Base-by-base conservation (phyloP, 2,113 vertebrate genomes). In the Jaculus jaculus region DNA sequence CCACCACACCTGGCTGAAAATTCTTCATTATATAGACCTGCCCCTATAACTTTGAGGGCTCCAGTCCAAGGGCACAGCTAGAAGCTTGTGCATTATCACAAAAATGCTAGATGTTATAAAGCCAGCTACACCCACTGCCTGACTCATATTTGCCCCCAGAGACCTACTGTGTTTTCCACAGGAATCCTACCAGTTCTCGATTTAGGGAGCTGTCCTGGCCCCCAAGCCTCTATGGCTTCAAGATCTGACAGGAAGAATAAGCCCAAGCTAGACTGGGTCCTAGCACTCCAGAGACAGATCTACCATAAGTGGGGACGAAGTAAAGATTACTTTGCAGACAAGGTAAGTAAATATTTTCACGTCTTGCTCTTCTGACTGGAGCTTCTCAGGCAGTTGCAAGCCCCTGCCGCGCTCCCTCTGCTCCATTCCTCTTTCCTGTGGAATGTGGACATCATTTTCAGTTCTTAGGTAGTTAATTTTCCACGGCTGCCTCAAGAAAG, bases 151-250 rank as follows among this genome's bases (percentile, higher is more conserved):
- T 28, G 42, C 26, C n/a, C 0, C 3, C 4, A 9, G 5, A 34
- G 17, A 71, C 21, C 16, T 20, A 3, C 0, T 37, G 2, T 4
- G 15, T 34, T 4, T 58, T 23, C 60, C 51, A 42, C 15, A 47
- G 10, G 1, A 94, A 37, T 42, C 8, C 42, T 47, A 47, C 42
- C 42, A 47, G 42, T 47, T 47, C 42, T n/a, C n/a, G n/a, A n/a
- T n/a, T n/a, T n/a, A n/a, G n/a, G n/a, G n/a, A 65, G 13, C 1
- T 23, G 10, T 2, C 20, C 26, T 12, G 0, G 37, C 3, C 5
- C 39, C 4, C 11, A 37, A 63, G 18, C 11, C 20, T 77, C 39
- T 21, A 24, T 18, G 54, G 4, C 15, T 84, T 28, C 10, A 37
- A 72, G 61, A 47, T 6, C 16, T 71, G 5, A 51, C 1, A 12